phyloP scores from a whole-genome alignment of 2,888 invertebrate genomes.

The Hesperia comma region DNA sequence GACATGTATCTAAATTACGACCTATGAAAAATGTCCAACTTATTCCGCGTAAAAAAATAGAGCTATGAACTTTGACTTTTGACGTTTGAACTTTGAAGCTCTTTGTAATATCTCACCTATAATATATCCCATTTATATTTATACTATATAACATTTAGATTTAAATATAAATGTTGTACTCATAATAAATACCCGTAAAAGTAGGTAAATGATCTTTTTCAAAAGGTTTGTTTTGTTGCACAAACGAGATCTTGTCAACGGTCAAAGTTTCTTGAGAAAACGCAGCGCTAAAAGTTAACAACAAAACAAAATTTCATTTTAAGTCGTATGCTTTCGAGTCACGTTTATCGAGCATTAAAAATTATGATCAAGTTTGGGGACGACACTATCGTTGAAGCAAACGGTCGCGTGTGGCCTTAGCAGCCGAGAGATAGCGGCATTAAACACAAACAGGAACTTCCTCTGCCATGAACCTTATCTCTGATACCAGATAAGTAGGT shows the following conservation, averaged over 20 bases:
- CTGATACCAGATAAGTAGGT: neutral
- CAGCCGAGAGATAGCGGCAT: slow-evolving; percentile 39
- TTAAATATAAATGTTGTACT: neutral
- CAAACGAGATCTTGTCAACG: slow-evolving; percentile 19
- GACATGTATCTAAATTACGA: no score
- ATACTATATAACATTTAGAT: no score
- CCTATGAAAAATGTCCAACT: no score
- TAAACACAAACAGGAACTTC: slow-evolving; percentile 40
- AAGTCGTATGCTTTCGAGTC: slow-evolving; percentile 29
- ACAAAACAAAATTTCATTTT: slow-evolving; percentile 27
- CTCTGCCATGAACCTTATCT: slow-evolving; percentile 22
- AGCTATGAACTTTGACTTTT: no score
- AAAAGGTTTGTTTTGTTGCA: slow-evolving; percentile 3
- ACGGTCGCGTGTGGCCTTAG: slow-evolving; percentile 42
- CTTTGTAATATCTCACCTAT: neutral
- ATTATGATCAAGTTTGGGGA: slow-evolving; percentile 31
- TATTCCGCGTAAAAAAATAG: no score
- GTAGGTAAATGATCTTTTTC: neutral
- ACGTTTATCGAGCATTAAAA: slow-evolving; percentile 33
- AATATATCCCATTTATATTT: no score
- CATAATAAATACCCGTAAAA: neutral
- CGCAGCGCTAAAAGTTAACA: slow-evolving; percentile 24
- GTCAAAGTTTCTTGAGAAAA: slow-evolving; percentile 22
- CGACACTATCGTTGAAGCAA: slow-evolving; percentile 21
- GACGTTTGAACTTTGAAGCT: neutral